Evolutionary conservation across 2,888 invertebrate species (phyloP), one percentile per base, ranked within the genome.

Genomic region (Harpagoxenus sublaevis): DNA sequence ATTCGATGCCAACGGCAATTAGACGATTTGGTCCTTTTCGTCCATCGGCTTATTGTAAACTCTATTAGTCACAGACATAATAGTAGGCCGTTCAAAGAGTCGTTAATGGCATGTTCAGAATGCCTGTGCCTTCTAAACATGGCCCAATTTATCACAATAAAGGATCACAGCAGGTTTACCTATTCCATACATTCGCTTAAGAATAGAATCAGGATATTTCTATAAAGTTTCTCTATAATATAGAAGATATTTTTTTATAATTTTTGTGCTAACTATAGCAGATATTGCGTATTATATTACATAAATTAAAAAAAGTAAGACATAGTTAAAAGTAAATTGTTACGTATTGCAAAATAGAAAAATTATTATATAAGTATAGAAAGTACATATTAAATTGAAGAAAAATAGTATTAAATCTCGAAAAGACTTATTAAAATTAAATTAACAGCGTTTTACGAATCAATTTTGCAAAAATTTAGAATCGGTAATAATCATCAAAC

Each of bases 61-160:
- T 75, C 51, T 75, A 63, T 75, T 75, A 75, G 75, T 75, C 51
- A 63, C 51, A 23, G 23, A 53, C 35, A 48, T 75, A 75, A 75
- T 75, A 63, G 51, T 6, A 53, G 75, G 23, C 8, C 62, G 23
- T 75, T 63, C 15, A 23, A 63, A 39, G 51, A 75, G 12, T 63
- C 39, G 63, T 53, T 75, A 63, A 63, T 63, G 6, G 23, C 5
- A 35, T 75, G 48, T n/a, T 75, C 75, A 75, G 62, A 35, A 51
- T 63, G 63, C 63, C 28, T 75, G 74, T 31, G 51, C 75, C n/a
- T 75, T 53, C 35, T 48, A 51, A 75, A 63, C 63, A 63, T 63
- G 35, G 51, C 5, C 63, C 39, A 63, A 75, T 75, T 63, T 63
- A 75, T 75, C 35, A 75, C 31, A 63, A 48, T 62, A 48, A 62